These are phyloP conservation scores for Strigamia maritima DNA, from an alignment of 2,888 invertebrate genomes.

Conservation along the genomic window DNA sequence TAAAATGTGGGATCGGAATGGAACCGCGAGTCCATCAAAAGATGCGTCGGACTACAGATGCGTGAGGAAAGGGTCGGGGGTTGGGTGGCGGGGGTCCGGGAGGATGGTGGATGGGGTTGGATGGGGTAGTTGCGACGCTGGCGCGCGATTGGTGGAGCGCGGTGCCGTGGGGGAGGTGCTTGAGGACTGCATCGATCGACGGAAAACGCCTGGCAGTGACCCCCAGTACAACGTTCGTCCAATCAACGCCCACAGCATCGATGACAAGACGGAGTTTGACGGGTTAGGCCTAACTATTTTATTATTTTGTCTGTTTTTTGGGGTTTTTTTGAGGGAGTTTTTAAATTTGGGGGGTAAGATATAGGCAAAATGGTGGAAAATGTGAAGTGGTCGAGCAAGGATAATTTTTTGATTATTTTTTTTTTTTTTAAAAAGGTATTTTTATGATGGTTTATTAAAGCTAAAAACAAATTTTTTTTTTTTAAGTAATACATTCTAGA, in stretches of 20 bases:
- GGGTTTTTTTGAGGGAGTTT: too few species aligned
- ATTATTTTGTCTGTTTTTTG: background rate
- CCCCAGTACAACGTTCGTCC: background rate
- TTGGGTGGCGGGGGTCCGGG: background rate
- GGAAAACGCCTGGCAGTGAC: background rate
- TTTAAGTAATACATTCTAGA: too few species aligned
- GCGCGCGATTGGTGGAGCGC: conserved; percentile 4
- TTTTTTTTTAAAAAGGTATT: too few species aligned
- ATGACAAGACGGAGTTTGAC: background rate
- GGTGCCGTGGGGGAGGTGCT: conserved; percentile 2
- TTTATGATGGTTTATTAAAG: too few species aligned
- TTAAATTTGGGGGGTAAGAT: too few species aligned
- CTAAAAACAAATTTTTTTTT: too few species aligned
- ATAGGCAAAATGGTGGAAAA: too few species aligned
- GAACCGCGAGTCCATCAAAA: background rate
- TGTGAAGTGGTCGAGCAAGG: too few species aligned
- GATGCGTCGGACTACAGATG: background rate
- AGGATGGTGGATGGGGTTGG: background rate
- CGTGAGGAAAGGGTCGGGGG: background rate
- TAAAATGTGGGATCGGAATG: background rate
- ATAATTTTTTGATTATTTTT: too few species aligned
- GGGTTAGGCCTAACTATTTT: background rate
- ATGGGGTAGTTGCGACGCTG: background rate
- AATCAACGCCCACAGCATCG: conserved; percentile 4
- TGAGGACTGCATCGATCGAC: background rate